Evolutionary conservation across 2,888 invertebrate genomes (phyloP), one percentile per base, ranked within the genome.

Genomic region (Acleris cristana): DNA sequence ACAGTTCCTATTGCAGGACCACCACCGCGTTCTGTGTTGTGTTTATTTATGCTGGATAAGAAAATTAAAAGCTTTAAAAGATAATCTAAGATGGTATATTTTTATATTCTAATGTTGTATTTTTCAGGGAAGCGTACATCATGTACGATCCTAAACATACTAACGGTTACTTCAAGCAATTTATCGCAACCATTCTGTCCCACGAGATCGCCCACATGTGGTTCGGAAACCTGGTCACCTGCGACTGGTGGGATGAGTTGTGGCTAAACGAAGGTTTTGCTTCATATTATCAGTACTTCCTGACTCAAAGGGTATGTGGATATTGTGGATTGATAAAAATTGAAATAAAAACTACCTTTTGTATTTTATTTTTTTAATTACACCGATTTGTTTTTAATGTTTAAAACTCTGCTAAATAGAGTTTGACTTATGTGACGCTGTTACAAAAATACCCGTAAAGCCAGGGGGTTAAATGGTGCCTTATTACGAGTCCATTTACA

Each of bases 161-260:
- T 0, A 90, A 87, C 53, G 77, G 87, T 34, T 76, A 82, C 55
- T 87, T 84, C 65, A 90, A 94, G 71, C 94, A 95, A 74, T 72
- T 90, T 30, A 93, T 95, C 2, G 94, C 94, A 1, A 90, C 94
- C 23, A 93, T 94, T 16, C 84, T 95, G 12, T 94, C 95, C 1
- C 96, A 96, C 80, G 96, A 96, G 81, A 92, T 96, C 23, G 94
- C 95, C 3, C 96, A 96, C 79, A 95, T 95, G 94, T 96, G 96
- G 96, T 96, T 95, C 76, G 96, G 96, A 51, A 94, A 95, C 79
- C 83, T 94, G 23, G 94, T 95, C 7, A 95, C 95, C 2, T 93
- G 94, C 61, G 88, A 93, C 48, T 95, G 95, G 95, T 95, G 95
- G 95, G 90, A 93, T 19, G 93, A 89, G n/a, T 81, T 94, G 2